A percentile compares a stretch with the other conserved stretches of the same genome.
These are phyloP conservation scores for Madoqua kirkii DNA, from an alignment of 2,113 vertebrate genomes.

Conservation along the genomic window DNA sequence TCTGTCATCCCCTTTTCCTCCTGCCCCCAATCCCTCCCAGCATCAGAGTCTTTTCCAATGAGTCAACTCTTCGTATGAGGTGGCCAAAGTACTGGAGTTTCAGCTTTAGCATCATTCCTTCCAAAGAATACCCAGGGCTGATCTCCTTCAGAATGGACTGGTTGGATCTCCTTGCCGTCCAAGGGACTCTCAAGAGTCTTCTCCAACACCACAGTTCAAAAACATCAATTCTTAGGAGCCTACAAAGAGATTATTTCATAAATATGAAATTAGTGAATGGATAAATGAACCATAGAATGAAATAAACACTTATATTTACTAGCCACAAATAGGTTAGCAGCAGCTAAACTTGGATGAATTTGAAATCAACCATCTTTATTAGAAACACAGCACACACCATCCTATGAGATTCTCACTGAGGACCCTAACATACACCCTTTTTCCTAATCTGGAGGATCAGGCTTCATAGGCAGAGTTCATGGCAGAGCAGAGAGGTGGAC, in stretches of 20 bases:
- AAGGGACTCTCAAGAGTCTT: too few relatives aligned
- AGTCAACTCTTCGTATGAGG: too few relatives aligned
- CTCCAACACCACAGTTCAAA: too few relatives aligned
- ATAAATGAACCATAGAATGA: not conserved
- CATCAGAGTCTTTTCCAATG: too few relatives aligned
- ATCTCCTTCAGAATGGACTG: too few relatives aligned
- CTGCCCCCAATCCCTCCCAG: too few relatives aligned
- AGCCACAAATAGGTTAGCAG: not conserved
- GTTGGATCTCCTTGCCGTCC: too few relatives aligned
- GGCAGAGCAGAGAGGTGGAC: not conserved
- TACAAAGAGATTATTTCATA: not conserved
- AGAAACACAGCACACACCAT: not conserved
- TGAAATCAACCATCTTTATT: not conserved
- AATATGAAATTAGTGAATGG: not conserved
- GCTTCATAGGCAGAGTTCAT: not conserved
- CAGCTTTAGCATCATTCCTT: too few relatives aligned
- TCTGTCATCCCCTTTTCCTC: too few relatives aligned
- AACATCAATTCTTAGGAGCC: not conserved
- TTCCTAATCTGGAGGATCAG: not conserved
- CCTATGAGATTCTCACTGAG: not conserved
- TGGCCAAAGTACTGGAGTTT: too few relatives aligned
- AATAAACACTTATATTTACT: not conserved
- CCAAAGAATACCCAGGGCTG: fast-evolving
- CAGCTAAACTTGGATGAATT: not conserved
- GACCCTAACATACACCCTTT: not conserved